Evolutionary conservation across 1,140 invertebrate species (phyloP), one percentile per base, ranked within the genome.

Genomic region (Pomacea maculata): DNA sequence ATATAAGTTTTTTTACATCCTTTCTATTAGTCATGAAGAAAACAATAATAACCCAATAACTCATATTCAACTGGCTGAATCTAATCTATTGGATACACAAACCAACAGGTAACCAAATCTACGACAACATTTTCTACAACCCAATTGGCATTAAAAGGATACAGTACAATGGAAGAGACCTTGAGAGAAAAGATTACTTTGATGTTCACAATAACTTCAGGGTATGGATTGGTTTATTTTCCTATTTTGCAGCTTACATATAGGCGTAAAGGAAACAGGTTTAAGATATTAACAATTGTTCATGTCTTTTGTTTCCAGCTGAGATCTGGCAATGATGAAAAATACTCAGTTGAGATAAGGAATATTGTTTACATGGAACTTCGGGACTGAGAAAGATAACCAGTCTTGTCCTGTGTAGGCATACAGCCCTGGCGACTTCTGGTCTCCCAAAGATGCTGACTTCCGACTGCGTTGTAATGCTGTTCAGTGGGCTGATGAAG

Each of bases 381-480:
- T 61, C 1, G 5, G 0, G 57, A 61, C 11, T 61, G 1, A 14
- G 4, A 14, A 17, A 61, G 15, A 14, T 14, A 61, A 61, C 1
- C 57, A 61, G 57, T 61, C 57, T n/a, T 54, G 54, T 65, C n/a
- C n/a, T 70, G 52, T 55, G 12, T 63, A 81, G 80, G 57, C 73
- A 29, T 63, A n/a, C 52, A 19, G 19, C 10, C 11, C n/a, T 5
- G 6, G 67, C 57, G 80, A 81, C 34, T 81, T 81, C 65, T 76
- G 61, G 55, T 68, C 64, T 21, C 80, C 65, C 45, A n/a, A 71
- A 1, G 68, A 57, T 52, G 54, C 61, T 52, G 79, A 84, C 72
- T 82, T 74, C 65, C 79, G 78, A 45, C 25, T 84, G 2, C 64
- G 61, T 34, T 84, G 83, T 63, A 34, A 54, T 45, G 83, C 78